These are phyloP conservation scores for Cryptoprocta ferox DNA, from an alignment of 2,797 vertebrate genomes.

Conservation along the genomic window DNA sequence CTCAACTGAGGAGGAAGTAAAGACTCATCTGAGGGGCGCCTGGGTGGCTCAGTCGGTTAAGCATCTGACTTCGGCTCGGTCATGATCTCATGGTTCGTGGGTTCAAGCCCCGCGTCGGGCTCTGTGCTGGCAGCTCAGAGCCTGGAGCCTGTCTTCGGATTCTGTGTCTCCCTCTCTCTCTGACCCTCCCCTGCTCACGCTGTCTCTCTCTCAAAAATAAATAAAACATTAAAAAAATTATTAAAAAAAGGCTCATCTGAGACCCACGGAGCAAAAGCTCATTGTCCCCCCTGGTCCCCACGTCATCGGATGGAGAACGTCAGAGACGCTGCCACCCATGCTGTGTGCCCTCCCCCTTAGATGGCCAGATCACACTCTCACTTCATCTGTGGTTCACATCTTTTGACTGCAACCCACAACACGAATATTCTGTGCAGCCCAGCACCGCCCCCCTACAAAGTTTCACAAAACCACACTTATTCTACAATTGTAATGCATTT, in stretches of 20 bases:
- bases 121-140: too few relatives aligned
- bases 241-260: neutral
- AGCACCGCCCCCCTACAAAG: neutral
- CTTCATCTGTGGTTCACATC: neutral
- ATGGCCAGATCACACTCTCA: neutral
- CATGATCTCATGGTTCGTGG: too few relatives aligned
- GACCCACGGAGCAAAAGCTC: neutral
- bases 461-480: neutral
- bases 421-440: neutral
- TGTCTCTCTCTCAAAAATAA: too few relatives aligned
- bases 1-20: too few relatives aligned
- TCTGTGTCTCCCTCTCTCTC: too few relatives aligned
- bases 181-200: too few relatives aligned
- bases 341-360: neutral
- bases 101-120: too few relatives aligned
- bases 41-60: too few relatives aligned
- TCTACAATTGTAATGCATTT: neutral
- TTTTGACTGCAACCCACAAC: neutral
- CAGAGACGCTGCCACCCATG: accelerated
- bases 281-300: neutral
- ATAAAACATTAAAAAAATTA: too few relatives aligned
- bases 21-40: neutral
- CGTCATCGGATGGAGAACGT: neutral
- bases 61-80: too few relatives aligned
- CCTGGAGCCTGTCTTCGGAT: too few relatives aligned